Percentiles rank a stretch among this genome's conserved stretches.
These are phyloP conservation scores for Euwallacea fornicatus DNA, from an alignment of 1,140 invertebrate species.

Conservation along the genomic window DNA sequence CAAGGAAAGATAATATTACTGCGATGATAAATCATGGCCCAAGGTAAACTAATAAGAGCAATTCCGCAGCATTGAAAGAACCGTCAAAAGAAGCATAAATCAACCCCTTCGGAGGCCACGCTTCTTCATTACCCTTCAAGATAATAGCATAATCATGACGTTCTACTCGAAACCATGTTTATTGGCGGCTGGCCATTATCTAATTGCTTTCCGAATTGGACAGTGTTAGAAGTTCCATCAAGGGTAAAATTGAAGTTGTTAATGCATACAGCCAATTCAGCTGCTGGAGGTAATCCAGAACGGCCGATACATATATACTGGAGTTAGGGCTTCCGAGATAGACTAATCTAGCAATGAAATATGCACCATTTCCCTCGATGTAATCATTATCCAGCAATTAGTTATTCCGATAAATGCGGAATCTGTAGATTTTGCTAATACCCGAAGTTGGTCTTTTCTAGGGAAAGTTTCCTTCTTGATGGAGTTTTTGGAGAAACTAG, in stretches of 20 bases:
- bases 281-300: neutral
- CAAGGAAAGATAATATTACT: too few relatives aligned
- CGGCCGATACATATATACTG: neutral
- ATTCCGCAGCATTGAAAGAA: too few relatives aligned
- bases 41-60: too few relatives aligned
- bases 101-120: too few relatives aligned
- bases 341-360: constrained; percentile 2
- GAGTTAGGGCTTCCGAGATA: constrained; percentile 3
- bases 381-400: neutral
- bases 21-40: too few relatives aligned
- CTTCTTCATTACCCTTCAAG: neutral
- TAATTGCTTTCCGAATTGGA: constrained; percentile 15
- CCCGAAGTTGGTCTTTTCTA: too few relatives aligned
- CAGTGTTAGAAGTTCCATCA: constrained; percentile 5
- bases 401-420: too few relatives aligned
- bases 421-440: too few relatives aligned
- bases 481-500: too few relatives aligned
- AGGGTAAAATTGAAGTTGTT: constrained; percentile 12
- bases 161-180: neutral
- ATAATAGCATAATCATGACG: neutral
- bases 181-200: constrained; percentile 2
- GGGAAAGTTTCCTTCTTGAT: too few relatives aligned
- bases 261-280: constrained; percentile 12
- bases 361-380: neutral
- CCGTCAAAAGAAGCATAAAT: too few relatives aligned